Conservation (phyloP, 37 sponge, comb jelly and placozoan genomes). For the Chondrosia reniformis region DNA sequence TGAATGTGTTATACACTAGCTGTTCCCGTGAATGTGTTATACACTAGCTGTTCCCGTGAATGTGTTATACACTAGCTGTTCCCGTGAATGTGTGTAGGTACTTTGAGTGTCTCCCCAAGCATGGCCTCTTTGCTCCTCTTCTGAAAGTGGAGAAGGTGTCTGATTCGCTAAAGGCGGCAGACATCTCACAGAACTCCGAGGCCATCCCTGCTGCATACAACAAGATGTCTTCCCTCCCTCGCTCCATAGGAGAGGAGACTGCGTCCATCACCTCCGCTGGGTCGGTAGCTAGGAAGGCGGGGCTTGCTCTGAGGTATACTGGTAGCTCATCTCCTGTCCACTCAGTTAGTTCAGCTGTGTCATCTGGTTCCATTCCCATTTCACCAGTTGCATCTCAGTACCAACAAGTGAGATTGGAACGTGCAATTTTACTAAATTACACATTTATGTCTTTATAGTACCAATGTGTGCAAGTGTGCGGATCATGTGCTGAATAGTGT, state of each 20-base stretch:
- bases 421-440: background rate
- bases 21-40: too few species aligned
- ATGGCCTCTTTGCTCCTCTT: slow-evolving; percentile 85
- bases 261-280: slow-evolving; percentile 2
- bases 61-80: too few species aligned
- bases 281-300: background rate
- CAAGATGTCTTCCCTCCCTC: slow-evolving; percentile 4
- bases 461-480: slow-evolving; percentile 4
- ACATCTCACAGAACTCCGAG: background rate
- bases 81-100: too few species aligned
- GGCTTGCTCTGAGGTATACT: background rate
- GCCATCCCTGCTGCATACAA: background rate
- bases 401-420: background rate
- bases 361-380: background rate
- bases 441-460: background rate
- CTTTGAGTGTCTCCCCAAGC: slow-evolving; percentile 77
- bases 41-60: too few species aligned
- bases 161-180: background rate
- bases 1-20: too few species aligned
- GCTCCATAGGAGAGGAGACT: background rate
- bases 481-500: too few species aligned
- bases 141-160: slow-evolving; percentile 70
- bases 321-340: background rate
- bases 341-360: background rate
- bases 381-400: background rate